Evolutionary conservation across 2,797 vertebrate genomes (phyloP).

Genomic region (Fundulus diaphanus): DNA sequence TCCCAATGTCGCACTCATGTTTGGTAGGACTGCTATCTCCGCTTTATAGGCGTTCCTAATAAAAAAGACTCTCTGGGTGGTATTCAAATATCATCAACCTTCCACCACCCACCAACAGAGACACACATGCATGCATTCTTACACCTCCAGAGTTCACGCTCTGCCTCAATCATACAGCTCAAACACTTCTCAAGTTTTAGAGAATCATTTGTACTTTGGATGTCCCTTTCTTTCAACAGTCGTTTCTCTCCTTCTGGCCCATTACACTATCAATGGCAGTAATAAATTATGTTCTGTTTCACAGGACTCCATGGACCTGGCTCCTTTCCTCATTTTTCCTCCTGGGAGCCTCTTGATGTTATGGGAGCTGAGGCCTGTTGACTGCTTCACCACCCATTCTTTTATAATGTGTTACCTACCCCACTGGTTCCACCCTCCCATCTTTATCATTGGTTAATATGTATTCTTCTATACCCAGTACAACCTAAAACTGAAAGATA

Average conservation of each 20-base stretch:
- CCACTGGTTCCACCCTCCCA: constrained; percentile 56
- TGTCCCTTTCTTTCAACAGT: constrained; percentile 39
- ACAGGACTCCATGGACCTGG: constrained; percentile 58
- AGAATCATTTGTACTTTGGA: constrained; percentile 41
- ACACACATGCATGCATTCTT: constrained; percentile 2
- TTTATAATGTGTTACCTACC: constrained; percentile 59
- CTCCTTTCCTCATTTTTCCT: constrained; percentile 54
- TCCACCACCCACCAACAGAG: constrained; percentile 12
- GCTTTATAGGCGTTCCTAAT: constrained; percentile 2
- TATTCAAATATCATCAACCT: not conserved
- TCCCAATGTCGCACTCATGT: not conserved
- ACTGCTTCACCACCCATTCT: constrained; percentile 57
- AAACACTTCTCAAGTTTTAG: constrained; percentile 55
- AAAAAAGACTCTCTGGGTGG: not conserved
- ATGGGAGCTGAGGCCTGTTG: constrained; percentile 70
- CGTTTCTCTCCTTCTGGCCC: constrained; percentile 46
- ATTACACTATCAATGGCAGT: constrained; percentile 58
- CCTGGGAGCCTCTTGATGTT: constrained; percentile 68
- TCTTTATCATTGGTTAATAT: constrained; percentile 68
- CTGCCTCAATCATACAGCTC: constrained; percentile 46
- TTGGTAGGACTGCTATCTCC: not conserved
- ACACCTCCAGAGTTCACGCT: not conserved
- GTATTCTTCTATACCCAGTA: constrained; percentile 25
- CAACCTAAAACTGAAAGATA: constrained; percentile 12
- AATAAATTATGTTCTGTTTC: constrained; percentile 68